Evolutionary conservation across 2,113 vertebrate genomes (phyloP), one percentile per base, ranked within the genome.

Genomic region (Mus pahari): DNA sequence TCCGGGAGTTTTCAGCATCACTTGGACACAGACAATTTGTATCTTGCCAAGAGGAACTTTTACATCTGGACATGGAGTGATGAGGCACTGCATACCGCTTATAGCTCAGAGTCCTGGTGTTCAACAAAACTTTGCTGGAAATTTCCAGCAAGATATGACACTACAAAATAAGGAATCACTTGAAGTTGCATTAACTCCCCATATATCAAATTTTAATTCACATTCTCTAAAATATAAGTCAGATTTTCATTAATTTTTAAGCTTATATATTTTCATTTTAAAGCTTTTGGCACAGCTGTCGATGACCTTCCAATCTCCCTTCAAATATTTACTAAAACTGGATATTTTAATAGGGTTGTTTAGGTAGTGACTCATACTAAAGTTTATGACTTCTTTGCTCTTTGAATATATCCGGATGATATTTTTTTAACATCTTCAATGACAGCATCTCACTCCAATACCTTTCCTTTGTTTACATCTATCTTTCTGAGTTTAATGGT

Each of bases 151-250:
- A 90, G 36, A 73, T 83, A 16, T 88, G 8, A 86, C 31, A 81
- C 19, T 36, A 83, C 24, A 93, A 87, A 88, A 93, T 79, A 94
- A 94, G 33, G 0, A 9, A 74, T 92, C 2, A 31, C 7, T 24
- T 75, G 26, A 39, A 89, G 36, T 8, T 73, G 0, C 50, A 75
- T 86, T 90, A 96, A 95, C 77, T 9, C 3, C 50, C 6, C 39
- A 77, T 92, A 86, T 84, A 90, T 94, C 91, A 97, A 95, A 19
- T 86, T 97, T 97, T 96, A 95, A 91, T 93, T 81, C n/a, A 82
- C 16, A 28, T 11, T 75, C 7, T 94, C 22, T 12, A 96, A 92
- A 90, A 82, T 81, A 94, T 90, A 96, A 96, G 94, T 90, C 94
- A 96, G 3, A 55, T 81, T 95, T 95, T 95, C 66, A 96, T 95